phyloP scores from a whole-genome alignment of 1,140 invertebrate species.

The Tetramorium simillimum region DNA sequence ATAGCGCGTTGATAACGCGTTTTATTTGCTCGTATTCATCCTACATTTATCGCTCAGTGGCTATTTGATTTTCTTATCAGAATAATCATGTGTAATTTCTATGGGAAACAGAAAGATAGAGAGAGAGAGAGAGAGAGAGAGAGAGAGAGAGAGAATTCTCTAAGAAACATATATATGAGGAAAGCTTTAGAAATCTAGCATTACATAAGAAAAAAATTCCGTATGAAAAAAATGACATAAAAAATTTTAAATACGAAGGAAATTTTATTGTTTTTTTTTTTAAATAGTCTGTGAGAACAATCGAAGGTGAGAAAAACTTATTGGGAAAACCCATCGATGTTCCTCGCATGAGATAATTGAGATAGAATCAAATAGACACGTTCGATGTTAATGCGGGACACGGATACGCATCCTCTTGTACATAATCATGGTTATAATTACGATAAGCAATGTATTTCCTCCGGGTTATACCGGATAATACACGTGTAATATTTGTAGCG shows the following conservation, averaged over 20 bases:
- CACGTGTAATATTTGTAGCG: constrained; percentile 75
- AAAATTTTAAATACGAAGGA: not conserved
- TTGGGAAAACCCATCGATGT: not conserved
- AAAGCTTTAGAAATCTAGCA: not conserved
- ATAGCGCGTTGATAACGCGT: not conserved
- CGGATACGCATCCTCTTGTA: constrained; percentile 33
- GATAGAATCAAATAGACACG: constrained; percentile 12
- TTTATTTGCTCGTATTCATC: constrained; percentile 4
- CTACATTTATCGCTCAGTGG: constrained; percentile 25
- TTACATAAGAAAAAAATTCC: not conserved
- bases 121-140: no score
- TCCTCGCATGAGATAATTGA: not conserved
- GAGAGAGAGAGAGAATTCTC: not conserved
- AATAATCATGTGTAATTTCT: not conserved
- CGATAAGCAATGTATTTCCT: constrained; percentile 56
- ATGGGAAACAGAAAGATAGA: not conserved
- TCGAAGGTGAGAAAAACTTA: not conserved
- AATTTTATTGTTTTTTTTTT: no score
- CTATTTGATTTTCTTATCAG: constrained; percentile 3
- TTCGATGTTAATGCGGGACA: constrained; percentile 3
- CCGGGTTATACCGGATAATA: constrained; percentile 72
- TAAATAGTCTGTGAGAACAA: not conserved
- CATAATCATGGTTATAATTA: constrained; percentile 44
- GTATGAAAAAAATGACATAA: not conserved
- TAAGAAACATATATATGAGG: not conserved